These are phyloP conservation scores for Halictus ligatus DNA, from an alignment of 2,888 invertebrate genomes.

Conservation along the genomic window DNA sequence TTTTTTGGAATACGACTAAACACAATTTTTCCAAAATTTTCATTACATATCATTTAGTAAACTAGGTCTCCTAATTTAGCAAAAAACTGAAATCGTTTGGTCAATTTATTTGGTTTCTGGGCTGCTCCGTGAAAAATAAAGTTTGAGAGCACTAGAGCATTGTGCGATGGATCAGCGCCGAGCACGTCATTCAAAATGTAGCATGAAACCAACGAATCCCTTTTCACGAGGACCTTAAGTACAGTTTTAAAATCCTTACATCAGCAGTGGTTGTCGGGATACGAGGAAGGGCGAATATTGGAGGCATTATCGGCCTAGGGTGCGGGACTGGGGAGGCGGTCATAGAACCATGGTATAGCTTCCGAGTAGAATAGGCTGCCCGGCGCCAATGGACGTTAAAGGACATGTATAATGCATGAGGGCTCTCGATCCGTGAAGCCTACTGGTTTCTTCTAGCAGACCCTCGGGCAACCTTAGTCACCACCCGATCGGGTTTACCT, in stretches of 20 bases:
- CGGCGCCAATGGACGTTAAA: constrained; percentile 57
- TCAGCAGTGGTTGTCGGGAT: background rate
- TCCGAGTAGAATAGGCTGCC: constrained; percentile 56
- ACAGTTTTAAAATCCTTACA: constrained; percentile 32
- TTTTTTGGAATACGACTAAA: no score
- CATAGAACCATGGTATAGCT: constrained; percentile 35
- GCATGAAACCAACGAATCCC: background rate
- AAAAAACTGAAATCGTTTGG: no score
- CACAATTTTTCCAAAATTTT: no score
- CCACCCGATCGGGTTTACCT: constrained; percentile 37
- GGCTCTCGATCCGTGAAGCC: constrained; percentile 72
- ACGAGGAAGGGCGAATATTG: constrained; percentile 42
- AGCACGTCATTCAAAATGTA: constrained; percentile 1
- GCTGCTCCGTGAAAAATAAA: background rate
- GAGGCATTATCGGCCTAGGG: constrained; percentile 50
- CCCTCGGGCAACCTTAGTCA: constrained; percentile 50
- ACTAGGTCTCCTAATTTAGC: no score
- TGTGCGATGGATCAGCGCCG: background rate
- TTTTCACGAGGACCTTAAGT: background rate
- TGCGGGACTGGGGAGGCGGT: constrained; percentile 32
- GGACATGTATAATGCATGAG: constrained; percentile 75
- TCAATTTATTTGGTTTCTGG: no score
- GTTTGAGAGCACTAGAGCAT: background rate
- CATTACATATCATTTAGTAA: no score
- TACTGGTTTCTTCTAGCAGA: constrained; percentile 41